These are phyloP conservation scores for Drosophila leontia DNA, from an alignment of 1,140 invertebrate genomes.

Conservation along the genomic window DNA sequence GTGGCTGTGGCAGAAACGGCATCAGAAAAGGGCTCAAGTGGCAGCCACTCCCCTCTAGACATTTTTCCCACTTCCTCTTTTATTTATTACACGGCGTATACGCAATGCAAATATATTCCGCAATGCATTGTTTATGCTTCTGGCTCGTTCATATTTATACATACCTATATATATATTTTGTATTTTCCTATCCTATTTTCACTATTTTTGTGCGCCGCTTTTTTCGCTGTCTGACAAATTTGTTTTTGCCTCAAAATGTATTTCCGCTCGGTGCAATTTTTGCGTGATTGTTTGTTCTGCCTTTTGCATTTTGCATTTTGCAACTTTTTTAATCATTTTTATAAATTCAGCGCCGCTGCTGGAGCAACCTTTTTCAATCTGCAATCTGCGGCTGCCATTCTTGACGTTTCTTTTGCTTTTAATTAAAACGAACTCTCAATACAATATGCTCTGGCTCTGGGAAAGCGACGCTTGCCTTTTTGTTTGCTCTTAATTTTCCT, in stretches of 20 bases:
- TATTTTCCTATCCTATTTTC: not conserved
- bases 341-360: constrained; percentile 52
- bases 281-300: constrained; percentile 71
- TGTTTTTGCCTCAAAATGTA: constrained; percentile 25
- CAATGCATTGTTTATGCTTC: constrained; percentile 59
- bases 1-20: constrained; percentile 28
- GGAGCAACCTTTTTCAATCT: constrained; percentile 59
- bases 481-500: constrained; percentile 76
- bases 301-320: constrained; percentile 51
- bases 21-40: constrained; percentile 49
- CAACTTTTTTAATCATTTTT: constrained; percentile 81
- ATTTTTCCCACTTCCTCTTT: constrained; percentile 40
- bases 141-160: constrained; percentile 43
- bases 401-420: constrained; percentile 66
- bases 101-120: constrained; percentile 64
- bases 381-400: constrained; percentile 47
- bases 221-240: constrained; percentile 43
- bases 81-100: constrained; percentile 78
- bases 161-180: not conserved
- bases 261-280: constrained; percentile 61
- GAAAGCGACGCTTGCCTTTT: constrained; percentile 59
- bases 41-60: constrained; percentile 30
- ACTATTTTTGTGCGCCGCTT: not conserved
- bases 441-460: constrained; percentile 69
- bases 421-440: constrained; percentile 82